These are phyloP conservation scores for Trichomycterus rosablanca DNA, from an alignment of 2,113 vertebrate genomes.

Conservation along the genomic window DNA sequence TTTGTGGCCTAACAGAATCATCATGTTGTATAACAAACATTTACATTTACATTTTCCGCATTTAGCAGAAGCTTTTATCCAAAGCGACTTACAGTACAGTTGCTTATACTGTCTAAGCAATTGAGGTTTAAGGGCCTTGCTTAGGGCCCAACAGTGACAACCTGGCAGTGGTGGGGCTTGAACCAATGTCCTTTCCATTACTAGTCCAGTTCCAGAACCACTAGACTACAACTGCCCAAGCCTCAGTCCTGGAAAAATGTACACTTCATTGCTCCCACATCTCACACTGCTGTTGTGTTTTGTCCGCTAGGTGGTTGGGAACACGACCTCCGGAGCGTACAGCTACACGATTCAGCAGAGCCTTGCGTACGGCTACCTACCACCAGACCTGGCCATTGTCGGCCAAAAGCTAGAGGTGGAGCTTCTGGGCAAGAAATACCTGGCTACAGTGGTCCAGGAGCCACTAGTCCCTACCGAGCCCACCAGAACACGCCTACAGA, in stretches of 20 bases:
- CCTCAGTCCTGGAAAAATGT: not conserved
- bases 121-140: too few relatives aligned
- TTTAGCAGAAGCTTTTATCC: too few relatives aligned
- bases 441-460: slow-evolving; percentile 77
- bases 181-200: too few relatives aligned
- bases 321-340: slow-evolving; percentile 92
- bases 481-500: slow-evolving; percentile 74
- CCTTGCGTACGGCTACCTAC: slow-evolving; percentile 89
- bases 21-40: too few relatives aligned
- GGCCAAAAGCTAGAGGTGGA: slow-evolving; percentile 90
- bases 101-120: too few relatives aligned
- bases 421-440: slow-evolving; percentile 82
- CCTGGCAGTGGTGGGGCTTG: too few relatives aligned
- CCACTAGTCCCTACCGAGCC: slow-evolving; percentile 87
- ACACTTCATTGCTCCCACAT: not conserved
- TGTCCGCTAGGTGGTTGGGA: slow-evolving; percentile 82
- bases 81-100: too few relatives aligned
- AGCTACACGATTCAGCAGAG: slow-evolving; percentile 83
- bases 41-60: too few relatives aligned
- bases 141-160: too few relatives aligned
- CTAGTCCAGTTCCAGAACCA: too few relatives aligned
- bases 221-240: not conserved
- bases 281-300: not conserved
- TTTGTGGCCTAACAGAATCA: too few relatives aligned
- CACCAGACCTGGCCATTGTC: slow-evolving; percentile 71